Evolutionary conservation across 2,888 invertebrate genomes (phyloP).

Genomic region (Athalia cordata): DNA sequence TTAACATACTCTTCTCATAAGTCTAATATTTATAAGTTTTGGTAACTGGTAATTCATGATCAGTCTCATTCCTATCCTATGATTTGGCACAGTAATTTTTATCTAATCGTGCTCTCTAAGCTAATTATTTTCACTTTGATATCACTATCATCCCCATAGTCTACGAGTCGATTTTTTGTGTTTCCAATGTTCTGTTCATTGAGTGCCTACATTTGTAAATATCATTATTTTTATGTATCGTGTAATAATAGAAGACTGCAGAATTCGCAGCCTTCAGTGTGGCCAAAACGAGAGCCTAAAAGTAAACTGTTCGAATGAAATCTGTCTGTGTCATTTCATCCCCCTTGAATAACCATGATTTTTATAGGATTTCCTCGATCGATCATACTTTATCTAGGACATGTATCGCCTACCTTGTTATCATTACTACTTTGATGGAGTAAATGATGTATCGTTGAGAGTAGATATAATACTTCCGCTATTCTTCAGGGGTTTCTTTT

Average conservation of each 20-base stretch:
- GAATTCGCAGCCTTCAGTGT: slow-evolving; percentile 58
- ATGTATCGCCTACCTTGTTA: too few relatives aligned
- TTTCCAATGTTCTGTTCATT: slow-evolving; percentile 66
- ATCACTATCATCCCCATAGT: slow-evolving; percentile 19
- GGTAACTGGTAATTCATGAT: slow-evolving; percentile 6
- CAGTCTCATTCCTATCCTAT: slow-evolving; percentile 10
- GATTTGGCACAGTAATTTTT: slow-evolving; percentile 31
- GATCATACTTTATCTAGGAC: too few relatives aligned
- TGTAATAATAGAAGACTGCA: slow-evolving; percentile 59
- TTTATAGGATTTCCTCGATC: background rate
- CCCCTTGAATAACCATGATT: background rate
- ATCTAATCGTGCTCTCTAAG: slow-evolving; percentile 34
- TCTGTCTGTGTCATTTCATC: slow-evolving; percentile 13
- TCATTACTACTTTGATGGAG: too few relatives aligned
- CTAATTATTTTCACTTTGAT: slow-evolving; percentile 26
- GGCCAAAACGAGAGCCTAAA: slow-evolving; percentile 66
- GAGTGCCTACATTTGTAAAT: slow-evolving; percentile 71
- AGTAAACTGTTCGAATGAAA: slow-evolving; percentile 64
- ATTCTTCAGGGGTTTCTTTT: too few relatives aligned
- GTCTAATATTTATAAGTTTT: slow-evolving; percentile 13
- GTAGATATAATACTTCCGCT: too few relatives aligned
- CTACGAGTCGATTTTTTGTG: slow-evolving; percentile 43
- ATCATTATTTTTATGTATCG: slow-evolving; percentile 70
- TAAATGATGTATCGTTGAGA: too few relatives aligned
- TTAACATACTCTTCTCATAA: slow-evolving; percentile 1